Conservation (phyloP, 2,888 invertebrate genomes). For the Synergus itoensis region DNA sequence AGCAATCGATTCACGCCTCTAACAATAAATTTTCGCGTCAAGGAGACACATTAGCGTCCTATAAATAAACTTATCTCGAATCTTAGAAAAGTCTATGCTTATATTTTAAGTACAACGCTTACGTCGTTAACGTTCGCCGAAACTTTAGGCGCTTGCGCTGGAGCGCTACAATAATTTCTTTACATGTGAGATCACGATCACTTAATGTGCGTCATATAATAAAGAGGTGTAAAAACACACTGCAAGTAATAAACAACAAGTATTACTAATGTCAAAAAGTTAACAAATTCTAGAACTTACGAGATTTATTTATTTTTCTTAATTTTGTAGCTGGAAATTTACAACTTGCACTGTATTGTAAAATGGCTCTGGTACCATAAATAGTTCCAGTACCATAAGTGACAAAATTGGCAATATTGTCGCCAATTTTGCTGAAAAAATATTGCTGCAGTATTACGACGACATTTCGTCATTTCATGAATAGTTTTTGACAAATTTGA, state of each 20-base stretch:
- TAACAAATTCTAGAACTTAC: not conserved
- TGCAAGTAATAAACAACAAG: slow-evolving; percentile 26
- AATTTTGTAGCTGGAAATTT: too few species aligned
- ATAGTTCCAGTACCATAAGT: too few species aligned
- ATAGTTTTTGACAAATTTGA: too few species aligned
- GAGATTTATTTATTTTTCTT: not conserved
- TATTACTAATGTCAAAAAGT: not conserved
- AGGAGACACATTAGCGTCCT: slow-evolving; percentile 18
- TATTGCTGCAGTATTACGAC: too few species aligned
- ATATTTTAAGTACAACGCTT: slow-evolving; percentile 11
- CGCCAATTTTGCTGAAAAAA: too few species aligned
- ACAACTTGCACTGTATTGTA: too few species aligned
- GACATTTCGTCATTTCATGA: too few species aligned
- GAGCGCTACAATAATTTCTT: slow-evolving; percentile 15
- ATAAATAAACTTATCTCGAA: slow-evolving; percentile 33
- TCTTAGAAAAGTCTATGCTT: slow-evolving; percentile 37
- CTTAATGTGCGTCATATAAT: not conserved
- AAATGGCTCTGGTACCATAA: too few species aligned
- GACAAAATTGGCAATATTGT: too few species aligned
- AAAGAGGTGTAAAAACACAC: slow-evolving; percentile 15
- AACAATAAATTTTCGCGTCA: slow-evolving; percentile 1
- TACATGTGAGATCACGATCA: not conserved
- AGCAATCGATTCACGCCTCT: slow-evolving; percentile 10
- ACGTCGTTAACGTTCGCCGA: slow-evolving; percentile 18
- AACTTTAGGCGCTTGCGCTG: slow-evolving; percentile 24